These are phyloP conservation scores for Lampropteryx suffumata DNA, from an alignment of 2,888 invertebrate genomes.

Conservation along the genomic window DNA sequence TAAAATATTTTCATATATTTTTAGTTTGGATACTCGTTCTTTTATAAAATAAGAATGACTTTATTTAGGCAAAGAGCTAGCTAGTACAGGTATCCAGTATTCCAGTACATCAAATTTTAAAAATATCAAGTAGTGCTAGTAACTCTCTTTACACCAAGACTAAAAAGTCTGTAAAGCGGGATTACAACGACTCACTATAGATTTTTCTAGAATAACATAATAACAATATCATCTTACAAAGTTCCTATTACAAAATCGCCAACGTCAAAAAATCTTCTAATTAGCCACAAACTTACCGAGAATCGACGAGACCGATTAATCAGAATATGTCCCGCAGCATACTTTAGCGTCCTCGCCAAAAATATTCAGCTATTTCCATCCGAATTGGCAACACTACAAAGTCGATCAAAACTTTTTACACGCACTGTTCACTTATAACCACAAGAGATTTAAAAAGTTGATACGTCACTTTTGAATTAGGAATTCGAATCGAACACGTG, in stretches of 20 bases:
- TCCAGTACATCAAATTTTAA: too few relatives aligned
- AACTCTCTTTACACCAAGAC: too few relatives aligned
- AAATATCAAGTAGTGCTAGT: too few relatives aligned
- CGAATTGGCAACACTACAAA: constrained; percentile 45
- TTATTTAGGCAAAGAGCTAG: too few relatives aligned
- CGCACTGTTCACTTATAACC: constrained; percentile 19
- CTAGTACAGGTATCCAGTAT: too few relatives aligned
- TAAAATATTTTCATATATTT: too few relatives aligned
- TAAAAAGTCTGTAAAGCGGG: too few relatives aligned
- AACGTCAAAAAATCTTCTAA: constrained; percentile 6
- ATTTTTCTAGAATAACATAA: too few relatives aligned
- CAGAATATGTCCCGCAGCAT: constrained; percentile 31
- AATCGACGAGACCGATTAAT: constrained; percentile 40
- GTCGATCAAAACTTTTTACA: constrained; percentile 30
- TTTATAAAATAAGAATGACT: too few relatives aligned
- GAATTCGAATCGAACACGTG: constrained; percentile 28
- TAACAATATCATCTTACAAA: constrained; percentile 2
- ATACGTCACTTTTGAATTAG: constrained; percentile 33
- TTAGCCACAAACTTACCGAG: constrained; percentile 32
- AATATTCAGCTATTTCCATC: constrained; percentile 59
- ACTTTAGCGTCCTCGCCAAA: constrained; percentile 49
- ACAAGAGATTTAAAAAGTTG: constrained; percentile 30
- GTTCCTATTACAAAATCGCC: constrained; percentile 8
- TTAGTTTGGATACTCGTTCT: too few relatives aligned
- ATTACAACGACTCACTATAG: too few relatives aligned